Percentiles rank a stretch among this genome's conserved stretches.
phyloP scores from a whole-genome alignment of 1,140 invertebrate species.

The Drosophila carrolli region DNA sequence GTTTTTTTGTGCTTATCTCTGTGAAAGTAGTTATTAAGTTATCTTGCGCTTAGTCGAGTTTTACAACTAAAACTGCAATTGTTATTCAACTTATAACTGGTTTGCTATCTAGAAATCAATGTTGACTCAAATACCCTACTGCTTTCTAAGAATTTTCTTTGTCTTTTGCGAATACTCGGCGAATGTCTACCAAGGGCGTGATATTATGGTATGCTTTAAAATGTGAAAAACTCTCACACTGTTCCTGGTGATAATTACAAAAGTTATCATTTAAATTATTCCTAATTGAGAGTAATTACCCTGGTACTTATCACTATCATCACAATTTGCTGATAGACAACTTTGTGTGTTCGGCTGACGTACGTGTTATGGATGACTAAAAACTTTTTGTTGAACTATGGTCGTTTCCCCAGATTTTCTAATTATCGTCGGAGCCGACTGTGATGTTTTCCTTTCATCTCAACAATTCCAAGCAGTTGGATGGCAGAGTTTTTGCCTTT shows the following conservation, averaged over 20 bases:
- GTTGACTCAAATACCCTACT: slow-evolving; percentile 3
- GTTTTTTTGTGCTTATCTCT: background rate
- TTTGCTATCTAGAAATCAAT: slow-evolving; percentile 15
- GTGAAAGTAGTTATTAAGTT: slow-evolving; percentile 1
- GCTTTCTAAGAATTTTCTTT: slow-evolving; percentile 29
- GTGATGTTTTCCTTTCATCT: slow-evolving; percentile 53
- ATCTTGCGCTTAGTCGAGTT: background rate
- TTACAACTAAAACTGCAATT: background rate
- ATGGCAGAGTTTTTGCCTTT: slow-evolving; percentile 42
- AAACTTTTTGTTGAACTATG: slow-evolving; percentile 20
- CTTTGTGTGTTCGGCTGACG: background rate
- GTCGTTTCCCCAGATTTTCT: slow-evolving; percentile 37
- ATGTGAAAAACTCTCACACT: background rate
- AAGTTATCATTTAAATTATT: slow-evolving; percentile 1
- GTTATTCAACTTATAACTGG: slow-evolving; percentile 3
- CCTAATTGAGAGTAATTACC: slow-evolving; percentile 3
- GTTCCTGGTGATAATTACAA: background rate
- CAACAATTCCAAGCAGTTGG: slow-evolving; percentile 54
- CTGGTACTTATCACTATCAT: slow-evolving; percentile 8
- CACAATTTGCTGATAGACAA: background rate
- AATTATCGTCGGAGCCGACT: slow-evolving; percentile 45
- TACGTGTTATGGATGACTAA: slow-evolving; percentile 19
- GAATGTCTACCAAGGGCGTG: slow-evolving; percentile 7
- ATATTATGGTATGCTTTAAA: background rate
- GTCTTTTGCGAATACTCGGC: slow-evolving; percentile 2